Base-by-base conservation (phyloP, 2,797 vertebrate genomes). In the Arrhamphus sclerolepis region DNA sequence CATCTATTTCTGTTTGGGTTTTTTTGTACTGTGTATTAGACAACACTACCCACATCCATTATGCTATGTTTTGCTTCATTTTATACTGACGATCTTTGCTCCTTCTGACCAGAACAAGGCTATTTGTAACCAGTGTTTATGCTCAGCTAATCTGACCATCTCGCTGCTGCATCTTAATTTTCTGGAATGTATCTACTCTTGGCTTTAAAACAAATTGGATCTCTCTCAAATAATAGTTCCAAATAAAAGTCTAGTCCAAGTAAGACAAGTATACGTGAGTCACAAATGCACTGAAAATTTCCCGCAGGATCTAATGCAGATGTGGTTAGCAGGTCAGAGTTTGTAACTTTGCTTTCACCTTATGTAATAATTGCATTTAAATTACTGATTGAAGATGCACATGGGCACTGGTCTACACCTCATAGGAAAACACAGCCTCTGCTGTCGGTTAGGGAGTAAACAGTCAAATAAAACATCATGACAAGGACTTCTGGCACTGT, bases 381-480 rank as follows among this genome's bases (percentile, higher is more conserved):
- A 78, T 67, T 66, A 70, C 59, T 38, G 24, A 48, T 60, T 38
- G 11, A 62, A 61, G 34, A 24, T 57, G 20, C 80, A 66, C 52
- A 6, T 51, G 17, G 42, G 40, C 66, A 70, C 52, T 53, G 68
- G 68, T 76, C 66, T 77, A 62, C 68, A 62, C 49, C 64, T 69
- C 49, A 28, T 26, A 59, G 47, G 78, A 79, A 87, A 87, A 81
- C 62, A 68, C 53, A 66, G 82, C 75, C 57, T 67, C 53, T 60
- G 44, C 47, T 40, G 58, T 8, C 3, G 18, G 63, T 56, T 18
- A 13, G 42, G 52, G 67, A 66, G 50, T 80, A 85, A 88, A 88
- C 61, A 70, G 46, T 62, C 52, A 50, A 80, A 76, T 85, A 76
- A 90, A 86, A 75, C 63, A 61, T 51, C 19, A 22, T 67, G 75